Conservation (phyloP, 2,113 vertebrate species). For the Euleptes europaea region DNA sequence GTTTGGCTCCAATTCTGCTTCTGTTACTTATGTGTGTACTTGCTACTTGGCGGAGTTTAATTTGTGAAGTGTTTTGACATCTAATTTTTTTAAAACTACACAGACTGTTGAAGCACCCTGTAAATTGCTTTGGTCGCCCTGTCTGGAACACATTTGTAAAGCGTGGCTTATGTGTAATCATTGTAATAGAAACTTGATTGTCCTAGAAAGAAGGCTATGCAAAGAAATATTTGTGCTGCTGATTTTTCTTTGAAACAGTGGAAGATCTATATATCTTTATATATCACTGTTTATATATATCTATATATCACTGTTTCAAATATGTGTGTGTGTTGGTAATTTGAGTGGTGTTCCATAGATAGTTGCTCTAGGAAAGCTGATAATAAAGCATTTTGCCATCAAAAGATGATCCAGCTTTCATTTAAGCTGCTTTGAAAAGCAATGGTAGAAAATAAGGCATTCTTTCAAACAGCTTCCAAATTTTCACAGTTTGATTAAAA, state of each 20-base stretch:
- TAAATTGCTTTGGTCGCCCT: constrained; percentile 22
- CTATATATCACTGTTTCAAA: no score
- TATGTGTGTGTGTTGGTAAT: constrained; percentile 28
- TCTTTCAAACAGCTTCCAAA: constrained; percentile 21
- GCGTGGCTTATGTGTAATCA: constrained; percentile 28
- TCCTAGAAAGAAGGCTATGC: neutral
- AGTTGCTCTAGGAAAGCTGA: constrained; percentile 27
- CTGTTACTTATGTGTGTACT: constrained; percentile 11
- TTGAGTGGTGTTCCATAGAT: constrained; percentile 27
- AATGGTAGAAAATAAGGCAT: constrained; percentile 16
- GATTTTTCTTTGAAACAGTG: constrained; percentile 24
- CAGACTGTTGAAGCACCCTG: constrained; percentile 15
- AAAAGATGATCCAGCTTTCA: constrained; percentile 37
- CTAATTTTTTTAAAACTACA: constrained; percentile 6
- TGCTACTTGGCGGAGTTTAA: constrained; percentile 23
- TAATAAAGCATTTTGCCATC: constrained; percentile 38
- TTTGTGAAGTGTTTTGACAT: constrained; percentile 24
- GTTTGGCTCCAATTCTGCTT: neutral
- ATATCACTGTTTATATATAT: no score
- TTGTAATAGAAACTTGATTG: constrained; percentile 15
- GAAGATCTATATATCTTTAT: no score
- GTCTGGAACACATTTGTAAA: constrained; percentile 20
- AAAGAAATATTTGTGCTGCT: constrained; percentile 26
- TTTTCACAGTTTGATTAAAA: constrained; percentile 27
- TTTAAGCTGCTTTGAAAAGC: constrained; percentile 43